These are phyloP conservation scores for Pammene fasciana DNA, from an alignment of 2,888 invertebrate genomes.

Conservation along the genomic window DNA sequence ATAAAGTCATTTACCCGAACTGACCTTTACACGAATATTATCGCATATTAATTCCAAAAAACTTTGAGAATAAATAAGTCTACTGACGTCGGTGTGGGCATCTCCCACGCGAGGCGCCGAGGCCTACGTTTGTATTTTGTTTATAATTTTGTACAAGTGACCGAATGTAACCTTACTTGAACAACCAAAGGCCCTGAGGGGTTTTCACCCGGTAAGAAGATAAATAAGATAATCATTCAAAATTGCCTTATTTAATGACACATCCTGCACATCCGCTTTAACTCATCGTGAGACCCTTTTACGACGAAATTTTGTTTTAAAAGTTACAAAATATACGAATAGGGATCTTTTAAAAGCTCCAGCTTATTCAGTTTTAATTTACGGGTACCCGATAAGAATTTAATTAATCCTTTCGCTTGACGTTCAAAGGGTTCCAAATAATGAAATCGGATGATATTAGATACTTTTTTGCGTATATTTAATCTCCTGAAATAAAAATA, in stretches of 20 bases:
- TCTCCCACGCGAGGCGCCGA: neutral
- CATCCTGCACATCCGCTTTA: neutral
- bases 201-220: neutral
- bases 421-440: slow-evolving; percentile 28
- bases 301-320: slow-evolving; percentile 1
- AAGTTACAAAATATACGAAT: slow-evolving; percentile 8
- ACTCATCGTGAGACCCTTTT: slow-evolving; percentile 4
- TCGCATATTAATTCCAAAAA: neutral
- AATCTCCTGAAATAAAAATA: neutral
- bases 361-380: slow-evolving; percentile 39
- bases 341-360: slow-evolving; percentile 24
- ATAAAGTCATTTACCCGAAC: neutral
- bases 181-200: neutral
- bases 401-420: slow-evolving; percentile 35
- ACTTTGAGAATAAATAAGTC: slow-evolving; percentile 9
- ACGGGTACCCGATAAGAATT: slow-evolving; percentile 27
- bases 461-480: slow-evolving; percentile 9
- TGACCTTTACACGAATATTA: slow-evolving; percentile 5
- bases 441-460: slow-evolving; percentile 14
- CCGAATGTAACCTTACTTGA: slow-evolving; percentile 3
- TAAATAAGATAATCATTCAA: neutral
- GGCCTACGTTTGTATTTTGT: slow-evolving; percentile 5
- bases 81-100: neutral
- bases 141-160: neutral
- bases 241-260: neutral